Percentiles rank a stretch among this genome's conserved stretches.
These are phyloP conservation scores for Theretra japonica DNA, from an alignment of 2,888 invertebrate species.

Conservation along the genomic window DNA sequence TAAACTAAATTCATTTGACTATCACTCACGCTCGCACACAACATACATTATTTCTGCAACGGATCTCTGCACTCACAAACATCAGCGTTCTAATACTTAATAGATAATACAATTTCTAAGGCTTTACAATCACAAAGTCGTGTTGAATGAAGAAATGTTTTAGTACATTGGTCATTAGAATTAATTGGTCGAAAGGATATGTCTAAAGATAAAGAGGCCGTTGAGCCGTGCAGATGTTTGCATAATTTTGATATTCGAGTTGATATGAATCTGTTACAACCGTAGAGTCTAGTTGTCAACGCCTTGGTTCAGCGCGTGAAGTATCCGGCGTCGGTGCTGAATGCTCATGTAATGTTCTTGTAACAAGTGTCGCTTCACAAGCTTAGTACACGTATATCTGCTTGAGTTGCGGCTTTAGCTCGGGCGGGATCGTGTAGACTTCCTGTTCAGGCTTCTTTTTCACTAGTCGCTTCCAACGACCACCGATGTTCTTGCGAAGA, in stretches of 20 bases:
- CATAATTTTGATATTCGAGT: conserved; percentile 76
- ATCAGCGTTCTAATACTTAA: conserved; percentile 83
- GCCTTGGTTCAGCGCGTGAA: conserved; percentile 63
- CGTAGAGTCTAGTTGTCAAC: conserved; percentile 65
- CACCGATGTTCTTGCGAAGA: conserved; percentile 93
- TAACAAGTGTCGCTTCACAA: conserved; percentile 45
- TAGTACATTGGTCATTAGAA: conserved; percentile 75
- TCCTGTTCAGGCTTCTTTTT: conserved; percentile 93
- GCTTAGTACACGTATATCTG: conserved; percentile 93
- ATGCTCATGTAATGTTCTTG: conserved; percentile 46
- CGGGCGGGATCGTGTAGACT: conserved; percentile 93
- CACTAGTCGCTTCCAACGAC: conserved; percentile 93
- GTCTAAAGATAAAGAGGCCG: conserved; percentile 69
- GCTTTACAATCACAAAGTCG: conserved; percentile 80
- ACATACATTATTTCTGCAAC: conserved; percentile 67
- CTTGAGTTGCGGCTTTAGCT: conserved; percentile 94
- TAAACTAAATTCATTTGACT: conserved; percentile 83
- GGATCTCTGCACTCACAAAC: conserved; percentile 74
- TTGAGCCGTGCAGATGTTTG: conserved; percentile 64
- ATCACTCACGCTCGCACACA: conserved; percentile 77
- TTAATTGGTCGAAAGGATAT: conserved; percentile 83
- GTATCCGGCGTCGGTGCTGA: conserved; percentile 74
- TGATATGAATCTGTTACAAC: conserved; percentile 77
- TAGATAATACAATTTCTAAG: conserved; percentile 82
- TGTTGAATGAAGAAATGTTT: conserved; percentile 74